Base-by-base conservation (phyloP, 2,113 vertebrate species). In the Redunca redunca region DNA sequence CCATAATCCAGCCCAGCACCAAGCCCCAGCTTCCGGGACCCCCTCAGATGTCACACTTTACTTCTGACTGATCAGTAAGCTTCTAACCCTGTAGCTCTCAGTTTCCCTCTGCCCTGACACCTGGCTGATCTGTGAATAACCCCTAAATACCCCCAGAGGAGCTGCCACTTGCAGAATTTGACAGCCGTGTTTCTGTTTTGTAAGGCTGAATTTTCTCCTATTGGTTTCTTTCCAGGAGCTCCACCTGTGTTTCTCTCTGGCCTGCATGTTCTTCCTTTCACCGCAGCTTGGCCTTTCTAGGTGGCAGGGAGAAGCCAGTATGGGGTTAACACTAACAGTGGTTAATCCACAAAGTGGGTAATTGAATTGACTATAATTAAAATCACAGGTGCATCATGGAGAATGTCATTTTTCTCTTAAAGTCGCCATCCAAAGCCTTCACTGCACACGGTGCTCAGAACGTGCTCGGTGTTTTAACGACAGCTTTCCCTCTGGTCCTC, bases 371-470 rank as follows among this genome's bases (percentile, higher is more conserved):
- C 95, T 94, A 57, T 98, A 96, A 98, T 97, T 98, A 97, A 98
- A 97, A 97, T 97, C 97, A 95, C 58, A 95, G 93, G 87, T 83
- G 83, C 17, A 1, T 98, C 98, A 95, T 84, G 67, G 93, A 97
- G 97, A 98, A 97, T 97, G 95, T 97, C 92, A 98, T 98, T 98
- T 98, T 97, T 98, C 97, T 97, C 95, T 95, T 97, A 88, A 97
- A 96, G 97, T 95, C 48, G 4, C 96, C 25, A 13, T 97, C 97
- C 94, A 91, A 84, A 98, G 83, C 91, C 93, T 97, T 80, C 16
- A 3, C 92, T 91, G 83, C 89, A 88, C 95, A 97, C 0, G 21
- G 89, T 87, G 91, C 91, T 97, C 74, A 25, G 95, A 77, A 98
- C 95, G 96, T 98, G 96, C 92, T 95, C 40, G 82, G 98, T 50